Base-by-base conservation (phyloP, 1,140 invertebrate genomes). In the Globodera rostochiensis region DNA sequence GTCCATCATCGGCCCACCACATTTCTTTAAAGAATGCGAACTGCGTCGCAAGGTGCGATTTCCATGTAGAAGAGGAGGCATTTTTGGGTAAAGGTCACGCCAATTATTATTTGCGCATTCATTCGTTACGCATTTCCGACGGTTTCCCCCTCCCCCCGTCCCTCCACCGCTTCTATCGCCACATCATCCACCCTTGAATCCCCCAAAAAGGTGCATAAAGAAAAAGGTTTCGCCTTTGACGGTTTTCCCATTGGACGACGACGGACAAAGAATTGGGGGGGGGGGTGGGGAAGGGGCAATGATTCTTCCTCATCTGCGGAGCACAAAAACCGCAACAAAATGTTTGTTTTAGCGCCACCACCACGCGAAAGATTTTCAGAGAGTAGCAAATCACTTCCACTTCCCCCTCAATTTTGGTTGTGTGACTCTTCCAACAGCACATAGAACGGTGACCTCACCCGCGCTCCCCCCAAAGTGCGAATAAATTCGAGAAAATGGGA, bases 81-180 rank as follows among this genome's bases (percentile, higher is more conserved):
- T 64, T 64, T 64, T 64, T 64, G 57, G 57, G 57, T 64, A 64
- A 64, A 64, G 57, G 57, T 64, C 57, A 64, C 57, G 57, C 57
- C 57, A 64, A 64, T 64, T 64, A 64, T 64, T 64, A 15, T 64
- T 13, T 6, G 19, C 13, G 11, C 57, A 64, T 64, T 64, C 57
- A 64, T 64, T 64, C 57, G 19, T 64, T 64, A 15, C 57, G 57
- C 57, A 6, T 19, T 64, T 64, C 57, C 57, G 57, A 64, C 19
- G 57, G 57, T 64, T 64, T 64, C 15, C 57, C 19, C 19, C 15
- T 13, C 19, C 11, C 50, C 50, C 50, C 50, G 50, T 15, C 57
- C 57, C 57, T 15, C 13, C 57, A 11, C 15, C 57, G 13, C 19
- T 64, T 64, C 57, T 53, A 53, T 53, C 50, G 50, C 50, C 50